Evolutionary conservation across 1,140 invertebrate genomes (phyloP).

Genomic region (Musca vetustissima): DNA sequence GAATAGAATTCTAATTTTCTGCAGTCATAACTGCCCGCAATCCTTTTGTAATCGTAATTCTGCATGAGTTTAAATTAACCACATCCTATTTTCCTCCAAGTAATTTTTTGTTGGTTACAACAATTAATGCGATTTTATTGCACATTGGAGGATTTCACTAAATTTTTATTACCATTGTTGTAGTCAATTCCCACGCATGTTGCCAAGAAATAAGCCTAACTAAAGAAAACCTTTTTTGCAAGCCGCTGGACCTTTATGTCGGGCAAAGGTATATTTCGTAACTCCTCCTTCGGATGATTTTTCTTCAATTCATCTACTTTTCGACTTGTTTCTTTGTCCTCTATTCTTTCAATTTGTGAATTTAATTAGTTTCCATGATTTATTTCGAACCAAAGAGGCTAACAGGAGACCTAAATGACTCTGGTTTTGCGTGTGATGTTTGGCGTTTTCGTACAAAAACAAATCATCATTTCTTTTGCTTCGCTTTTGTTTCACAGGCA

Average conservation of each 20-base stretch:
- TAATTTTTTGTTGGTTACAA: too few species aligned
- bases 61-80: too few species aligned
- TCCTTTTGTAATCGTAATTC: too few species aligned
- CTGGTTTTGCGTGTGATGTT: background rate
- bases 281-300: background rate
- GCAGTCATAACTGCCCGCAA: too few species aligned
- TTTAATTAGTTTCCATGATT: conserved; percentile 23
- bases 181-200: conserved; percentile 15
- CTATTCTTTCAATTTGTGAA: background rate
- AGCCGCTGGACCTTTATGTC: background rate
- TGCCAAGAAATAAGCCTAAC: background rate
- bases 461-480: background rate
- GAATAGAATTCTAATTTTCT: too few species aligned
- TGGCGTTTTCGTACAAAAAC: background rate
- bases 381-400: conserved; percentile 1
- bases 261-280: background rate
- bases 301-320: too few species aligned
- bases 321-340: background rate
- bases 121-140: background rate
- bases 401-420: conserved; percentile 13
- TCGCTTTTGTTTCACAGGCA: too few species aligned
- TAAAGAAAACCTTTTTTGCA: background rate
- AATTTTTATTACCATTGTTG: conserved; percentile 7
- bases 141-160: background rate
- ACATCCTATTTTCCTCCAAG: too few species aligned